Base-by-base conservation (phyloP, 2,888 invertebrate species). In the Euspilapteryx auroguttella region DNA sequence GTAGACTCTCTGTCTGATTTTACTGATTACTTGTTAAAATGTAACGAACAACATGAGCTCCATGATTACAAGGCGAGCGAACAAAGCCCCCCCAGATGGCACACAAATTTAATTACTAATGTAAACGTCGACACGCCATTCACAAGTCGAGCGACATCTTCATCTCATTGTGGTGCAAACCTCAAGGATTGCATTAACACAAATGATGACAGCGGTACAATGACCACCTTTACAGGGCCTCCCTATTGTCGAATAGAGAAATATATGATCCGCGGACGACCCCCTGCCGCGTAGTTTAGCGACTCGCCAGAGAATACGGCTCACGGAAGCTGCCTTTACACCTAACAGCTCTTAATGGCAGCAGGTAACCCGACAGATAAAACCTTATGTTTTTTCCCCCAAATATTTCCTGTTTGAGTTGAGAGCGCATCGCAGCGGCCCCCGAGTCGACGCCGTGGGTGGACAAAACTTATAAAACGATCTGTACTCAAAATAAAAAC, bases 141-240 rank as follows among this genome's bases (percentile, higher is more conserved):
- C 63, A 68, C 55, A 56, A 49, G 44, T 52, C 50, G 15, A 49
- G 49, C 47, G 63, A 69, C 59, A 53, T 58, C 68, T 65, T 59
- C 68, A 66, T 62, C 50, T 48, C 61, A 58, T 71, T 75, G 73
- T 75, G 59, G 65, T 51, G 58, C 52, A 69, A 75, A 71, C 71
- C 73, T 73, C 71, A 66, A 69, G 66, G 63, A 62, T 66, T 62
- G 62, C 62, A 75, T 73, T 71, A 73, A 71, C 71, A 71, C 63
- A 63, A 65, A 68, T 61, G 69, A 71, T 69, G 73, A 75, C 73
- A 71, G 62, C 55, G 52, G 47, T 38, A 73, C 62, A 69, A 73
- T 64, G 45, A 39, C 39, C 42, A 42, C 47, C 41, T 54, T 62
- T 61, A 62, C 64, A 66, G 48, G 57, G 52, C 39, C 47, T 51